Evolutionary conservation across 1,140 invertebrate genomes (phyloP), one percentile per base, ranked within the genome.

Genomic region (Bombus breviceps): DNA sequence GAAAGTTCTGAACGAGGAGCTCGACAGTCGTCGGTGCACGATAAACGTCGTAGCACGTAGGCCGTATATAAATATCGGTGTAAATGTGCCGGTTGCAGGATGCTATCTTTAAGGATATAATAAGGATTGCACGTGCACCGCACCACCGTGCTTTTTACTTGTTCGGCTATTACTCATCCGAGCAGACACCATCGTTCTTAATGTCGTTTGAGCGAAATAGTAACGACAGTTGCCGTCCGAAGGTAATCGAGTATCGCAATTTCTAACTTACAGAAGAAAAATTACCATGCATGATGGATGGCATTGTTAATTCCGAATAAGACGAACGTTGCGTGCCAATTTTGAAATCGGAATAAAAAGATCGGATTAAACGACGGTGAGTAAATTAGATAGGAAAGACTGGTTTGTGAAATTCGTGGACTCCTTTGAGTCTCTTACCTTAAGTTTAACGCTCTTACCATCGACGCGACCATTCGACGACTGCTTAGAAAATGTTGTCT

Each of bases 1-100:
- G 88, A 83, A 89, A 89, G 83, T 78, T 47, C 71, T 86, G 87
- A 89, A 89, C 88, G 88, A 80, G 37, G n/a, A 83, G 87, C 68
- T 78, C 62, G 53, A 86, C 75, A 59, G 71, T 89, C 75, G 39
- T 59, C 41, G 77, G 43, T n/a, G 81, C 74, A 59, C 77, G 81
- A 78, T 83, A 78, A 78, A 86, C 71, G 83, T 59, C 83, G 64
- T 68, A 66, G 75, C 79, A 25, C 64, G 79, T 47, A 68, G 72
- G 57, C 47, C 81, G 81, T 64, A 28, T 57, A 85, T 73, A 80
- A 71, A 74, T 85, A 87, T 74, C 87, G 80, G 80, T 47, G 83
- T 88, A 81, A 39, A 85, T 72, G 83, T 77, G 87, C 80, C 62
- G 59, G 28, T 75, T 77, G 84, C 32, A 81, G 66, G 59, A 77